These are phyloP conservation scores for Ommatoiulus sabulosus DNA, from an alignment of 2,888 invertebrate species.

Conservation along the genomic window DNA sequence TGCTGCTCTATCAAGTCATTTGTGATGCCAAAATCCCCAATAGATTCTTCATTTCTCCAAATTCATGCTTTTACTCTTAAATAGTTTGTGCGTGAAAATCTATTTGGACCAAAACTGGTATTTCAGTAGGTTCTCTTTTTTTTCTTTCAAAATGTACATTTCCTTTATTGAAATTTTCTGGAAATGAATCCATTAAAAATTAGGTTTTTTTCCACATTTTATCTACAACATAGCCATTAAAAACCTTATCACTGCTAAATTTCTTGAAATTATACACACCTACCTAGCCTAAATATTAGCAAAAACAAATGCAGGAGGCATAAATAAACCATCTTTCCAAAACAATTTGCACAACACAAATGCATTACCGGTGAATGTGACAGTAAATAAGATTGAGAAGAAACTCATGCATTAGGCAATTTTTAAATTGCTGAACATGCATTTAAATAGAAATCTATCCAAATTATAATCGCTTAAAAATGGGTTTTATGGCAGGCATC, in stretches of 20 bases:
- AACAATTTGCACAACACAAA: background rate
- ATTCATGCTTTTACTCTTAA: too few relatives aligned
- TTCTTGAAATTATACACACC: background rate
- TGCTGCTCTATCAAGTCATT: too few relatives aligned
- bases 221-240: too few relatives aligned
- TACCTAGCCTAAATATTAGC: background rate
- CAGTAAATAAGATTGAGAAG: background rate
- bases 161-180: too few relatives aligned
- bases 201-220: too few relatives aligned
- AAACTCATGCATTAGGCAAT: background rate
- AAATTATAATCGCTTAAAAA: background rate
- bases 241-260: background rate
- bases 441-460: background rate
- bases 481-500: background rate
- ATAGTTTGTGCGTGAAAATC: too few relatives aligned
- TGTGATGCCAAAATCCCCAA: too few relatives aligned
- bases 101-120: too few relatives aligned
- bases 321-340: background rate
- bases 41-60: too few relatives aligned
- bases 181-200: too few relatives aligned
- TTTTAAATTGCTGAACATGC: background rate
- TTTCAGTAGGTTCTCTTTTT: too few relatives aligned
- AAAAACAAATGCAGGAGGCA: background rate
- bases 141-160: too few relatives aligned
- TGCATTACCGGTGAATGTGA: background rate